Evolutionary conservation across 2,797 vertebrate genomes (phyloP).

Genomic region (Tapera naevia): DNA sequence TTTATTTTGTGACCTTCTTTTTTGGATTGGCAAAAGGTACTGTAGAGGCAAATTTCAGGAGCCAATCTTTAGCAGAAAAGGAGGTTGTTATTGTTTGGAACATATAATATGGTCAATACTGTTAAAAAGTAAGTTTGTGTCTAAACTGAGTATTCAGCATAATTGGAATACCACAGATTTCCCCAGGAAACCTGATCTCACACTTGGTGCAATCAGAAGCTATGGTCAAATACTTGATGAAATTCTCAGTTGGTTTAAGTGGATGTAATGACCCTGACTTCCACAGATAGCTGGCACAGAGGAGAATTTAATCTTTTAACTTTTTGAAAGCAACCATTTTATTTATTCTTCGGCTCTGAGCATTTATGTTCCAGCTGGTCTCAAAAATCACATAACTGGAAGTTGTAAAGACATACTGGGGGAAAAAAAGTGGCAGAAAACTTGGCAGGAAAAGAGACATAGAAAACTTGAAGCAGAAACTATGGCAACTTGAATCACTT

Average conservation of each 20-base stretch:
- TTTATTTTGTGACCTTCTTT: neutral
- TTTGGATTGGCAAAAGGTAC: conserved; percentile 32
- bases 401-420: conserved; percentile 38
- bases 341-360: conserved; percentile 48
- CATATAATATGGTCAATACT: conserved; percentile 27
- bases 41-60: conserved; percentile 62
- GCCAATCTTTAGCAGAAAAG: conserved; percentile 44
- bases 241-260: conserved; percentile 51
- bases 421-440: neutral
- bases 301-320: neutral
- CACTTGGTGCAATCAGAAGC: neutral
- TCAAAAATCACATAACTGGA: conserved; percentile 55
- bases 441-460: conserved; percentile 24
- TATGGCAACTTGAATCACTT: conserved; percentile 18
- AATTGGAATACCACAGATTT: conserved; percentile 3
- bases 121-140: neutral
- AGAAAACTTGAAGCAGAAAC: conserved; percentile 34
- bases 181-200: neutral
- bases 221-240: conserved; percentile 28
- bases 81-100: conserved; percentile 48
- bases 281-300: neutral
- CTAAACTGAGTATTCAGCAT: conserved; percentile 16
- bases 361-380: conserved; percentile 53
- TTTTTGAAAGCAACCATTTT: conserved; percentile 49
- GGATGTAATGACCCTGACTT: conserved; percentile 24